Percentiles rank a stretch among this genome's conserved stretches.
Evolutionary conservation across 2,888 invertebrate genomes (phyloP).

Genomic region (Morinoia aosen): DNA sequence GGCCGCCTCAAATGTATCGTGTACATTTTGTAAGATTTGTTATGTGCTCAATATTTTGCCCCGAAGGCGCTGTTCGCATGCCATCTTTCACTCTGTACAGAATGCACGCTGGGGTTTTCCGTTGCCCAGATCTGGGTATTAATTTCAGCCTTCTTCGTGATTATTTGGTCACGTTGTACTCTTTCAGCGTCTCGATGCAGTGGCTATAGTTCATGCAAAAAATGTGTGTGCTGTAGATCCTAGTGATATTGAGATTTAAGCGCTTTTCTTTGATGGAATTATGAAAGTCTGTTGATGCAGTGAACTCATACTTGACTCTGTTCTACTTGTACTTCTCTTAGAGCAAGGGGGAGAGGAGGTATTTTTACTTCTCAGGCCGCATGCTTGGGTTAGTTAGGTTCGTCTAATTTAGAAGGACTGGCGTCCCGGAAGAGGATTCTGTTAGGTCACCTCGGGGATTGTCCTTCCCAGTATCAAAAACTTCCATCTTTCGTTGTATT

Average conservation of each 20-base stretch:
- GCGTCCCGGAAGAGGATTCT: too few relatives aligned
- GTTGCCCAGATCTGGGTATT: neutral
- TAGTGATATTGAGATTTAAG: neutral
- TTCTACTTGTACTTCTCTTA: too few relatives aligned
- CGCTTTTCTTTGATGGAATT: neutral
- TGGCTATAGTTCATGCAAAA: too few relatives aligned
- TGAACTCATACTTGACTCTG: too few relatives aligned
- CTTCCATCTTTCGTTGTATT: too few relatives aligned
- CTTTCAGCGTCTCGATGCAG: neutral
- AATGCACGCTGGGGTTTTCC: neutral
- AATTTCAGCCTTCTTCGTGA: neutral
- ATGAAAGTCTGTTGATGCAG: too few relatives aligned
- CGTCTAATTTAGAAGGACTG: too few relatives aligned
- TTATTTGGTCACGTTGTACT: neutral
- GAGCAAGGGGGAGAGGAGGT: too few relatives aligned
- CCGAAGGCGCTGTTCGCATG: neutral
- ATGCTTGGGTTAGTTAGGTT: too few relatives aligned
- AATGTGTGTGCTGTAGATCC: neutral
- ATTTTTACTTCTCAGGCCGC: too few relatives aligned
- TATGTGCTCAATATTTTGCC: neutral
- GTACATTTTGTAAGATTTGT: neutral
- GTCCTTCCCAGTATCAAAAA: too few relatives aligned
- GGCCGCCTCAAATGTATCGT: neutral
- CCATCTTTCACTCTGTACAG: neutral
- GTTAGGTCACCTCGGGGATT: too few relatives aligned